Evolutionary conservation across 2,113 vertebrate species (phyloP), one percentile per base, ranked within the genome.

Genomic region (Hippocampus abdominalis): DNA sequence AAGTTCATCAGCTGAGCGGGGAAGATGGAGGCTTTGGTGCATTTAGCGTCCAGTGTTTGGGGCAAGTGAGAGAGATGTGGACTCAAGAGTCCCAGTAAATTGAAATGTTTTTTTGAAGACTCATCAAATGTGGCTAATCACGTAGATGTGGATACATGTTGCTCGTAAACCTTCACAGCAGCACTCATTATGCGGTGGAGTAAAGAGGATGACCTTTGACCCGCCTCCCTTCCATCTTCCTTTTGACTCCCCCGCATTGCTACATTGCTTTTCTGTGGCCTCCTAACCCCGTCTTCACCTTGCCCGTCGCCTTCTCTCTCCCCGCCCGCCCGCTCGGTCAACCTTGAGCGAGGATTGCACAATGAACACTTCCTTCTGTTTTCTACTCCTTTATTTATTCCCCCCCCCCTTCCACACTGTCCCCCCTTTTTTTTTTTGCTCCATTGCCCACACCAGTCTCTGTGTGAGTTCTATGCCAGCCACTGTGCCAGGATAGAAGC

Each of bases 401-500:
- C 85, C 46, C 77, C 77, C 72, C n/a, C n/a, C n/a, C 80, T 86
- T 73, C 81, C 6, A 72, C 77, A 76, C 77, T 87, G 76, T 85
- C 79, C 74, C 71, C 57, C 57, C 49, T 3, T 49, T 49, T 49
- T 48, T 49, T 49, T 49, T 77, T 74, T 75, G 76, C 76, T 72
- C 72, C 85, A 75, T 82, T 76, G 73, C 78, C 73, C 72, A 77
- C 89, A 85, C 70, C 88, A 93, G 92, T 91, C 85, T 84, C 89
- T 92, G 85, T 88, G 89, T 87, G 85, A 86, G 85, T 93, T 93
- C 84, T 92, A 92, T 91, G 87, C 89, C 83, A 89, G 75, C 82
- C 88, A 90, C 79, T 87, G 89, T 83, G 84, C 86, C 82, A 89
- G 87, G 89, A 91, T 93, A 90, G 91, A 92, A 72, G 89, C 81